Conservation (phyloP, 2,888 invertebrate genomes). For the Agrotis clavis region DNA sequence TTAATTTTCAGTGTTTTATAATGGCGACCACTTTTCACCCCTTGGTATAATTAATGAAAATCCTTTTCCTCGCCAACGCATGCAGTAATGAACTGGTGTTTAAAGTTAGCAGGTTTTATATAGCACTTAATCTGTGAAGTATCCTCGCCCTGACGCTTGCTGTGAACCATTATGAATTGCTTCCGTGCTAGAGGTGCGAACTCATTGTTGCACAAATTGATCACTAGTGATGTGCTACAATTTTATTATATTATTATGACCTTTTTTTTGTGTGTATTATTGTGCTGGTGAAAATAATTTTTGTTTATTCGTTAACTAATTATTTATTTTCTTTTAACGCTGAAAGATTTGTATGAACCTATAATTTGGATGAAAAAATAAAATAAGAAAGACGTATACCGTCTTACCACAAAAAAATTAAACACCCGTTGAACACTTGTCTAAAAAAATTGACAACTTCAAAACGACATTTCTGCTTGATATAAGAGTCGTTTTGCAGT, state of each 20-base stretch:
- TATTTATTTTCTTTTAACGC: too few species aligned
- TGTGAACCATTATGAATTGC: slow-evolving; percentile 45
- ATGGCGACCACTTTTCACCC: background rate
- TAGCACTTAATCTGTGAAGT: slow-evolving; percentile 7
- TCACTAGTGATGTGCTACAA: slow-evolving; percentile 28
- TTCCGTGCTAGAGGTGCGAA: slow-evolving; percentile 41
- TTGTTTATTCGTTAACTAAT: background rate
- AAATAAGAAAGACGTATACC: too few species aligned
- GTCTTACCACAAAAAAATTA: too few species aligned
- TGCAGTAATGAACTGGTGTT: background rate
- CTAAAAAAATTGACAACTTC: too few species aligned
- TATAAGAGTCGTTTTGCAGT: too few species aligned
- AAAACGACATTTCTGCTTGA: too few species aligned
- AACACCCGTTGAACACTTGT: too few species aligned
- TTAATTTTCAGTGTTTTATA: background rate
- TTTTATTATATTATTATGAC: slow-evolving; percentile 3
- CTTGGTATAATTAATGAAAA: background rate
- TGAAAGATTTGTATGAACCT: too few species aligned
- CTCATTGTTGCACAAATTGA: slow-evolving; percentile 44
- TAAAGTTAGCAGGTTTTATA: slow-evolving; percentile 12
- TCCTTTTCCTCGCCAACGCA: background rate
- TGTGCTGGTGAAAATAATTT: background rate
- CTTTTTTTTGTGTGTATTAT: background rate
- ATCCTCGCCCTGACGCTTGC: slow-evolving; percentile 4
- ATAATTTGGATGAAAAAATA: too few species aligned